A percentile compares a stretch with the other conserved stretches of the same genome.
Conservation (phyloP, 2,797 vertebrate species). For the Mionectes olivaceus region DNA sequence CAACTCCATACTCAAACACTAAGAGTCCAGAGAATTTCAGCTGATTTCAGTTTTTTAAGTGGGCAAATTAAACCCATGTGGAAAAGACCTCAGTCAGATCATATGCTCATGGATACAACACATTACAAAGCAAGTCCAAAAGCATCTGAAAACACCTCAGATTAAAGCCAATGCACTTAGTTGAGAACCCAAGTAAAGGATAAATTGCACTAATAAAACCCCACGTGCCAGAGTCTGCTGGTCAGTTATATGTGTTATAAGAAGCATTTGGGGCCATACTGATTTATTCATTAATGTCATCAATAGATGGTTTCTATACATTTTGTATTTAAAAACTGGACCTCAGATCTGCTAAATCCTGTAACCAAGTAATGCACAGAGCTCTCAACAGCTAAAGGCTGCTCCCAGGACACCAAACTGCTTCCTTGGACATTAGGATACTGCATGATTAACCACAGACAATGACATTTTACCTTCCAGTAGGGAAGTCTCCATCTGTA, state of each 20-base stretch:
- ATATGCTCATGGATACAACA: accelerated
- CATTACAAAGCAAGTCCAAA: not conserved
- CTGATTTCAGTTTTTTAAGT: not conserved
- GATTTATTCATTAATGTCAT: not conserved
- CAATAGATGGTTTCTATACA: not conserved
- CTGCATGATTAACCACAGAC: not conserved
- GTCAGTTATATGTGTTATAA: accelerated
- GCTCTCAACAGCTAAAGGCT: not conserved
- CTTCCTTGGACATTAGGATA: not conserved
- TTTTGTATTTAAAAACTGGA: not conserved
- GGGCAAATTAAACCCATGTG: not conserved
- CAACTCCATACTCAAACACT: not conserved
- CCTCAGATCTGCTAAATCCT: not conserved
- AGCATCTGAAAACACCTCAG: not conserved
- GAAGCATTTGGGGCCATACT: not conserved
- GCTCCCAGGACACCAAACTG: not conserved
- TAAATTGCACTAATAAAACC: not conserved
- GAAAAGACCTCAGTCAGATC: not conserved
- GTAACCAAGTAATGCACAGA: not conserved
- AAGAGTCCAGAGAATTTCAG: not conserved
- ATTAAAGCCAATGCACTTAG: not conserved
- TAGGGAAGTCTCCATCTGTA: not conserved
- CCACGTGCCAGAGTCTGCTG: not conserved
- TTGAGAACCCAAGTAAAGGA: not conserved
- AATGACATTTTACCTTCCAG: not conserved